Percentiles rank a stretch among this genome's conserved stretches.
Conservation (phyloP, 2,888 invertebrate species). For the Aporophyla lueneburgensis region DNA sequence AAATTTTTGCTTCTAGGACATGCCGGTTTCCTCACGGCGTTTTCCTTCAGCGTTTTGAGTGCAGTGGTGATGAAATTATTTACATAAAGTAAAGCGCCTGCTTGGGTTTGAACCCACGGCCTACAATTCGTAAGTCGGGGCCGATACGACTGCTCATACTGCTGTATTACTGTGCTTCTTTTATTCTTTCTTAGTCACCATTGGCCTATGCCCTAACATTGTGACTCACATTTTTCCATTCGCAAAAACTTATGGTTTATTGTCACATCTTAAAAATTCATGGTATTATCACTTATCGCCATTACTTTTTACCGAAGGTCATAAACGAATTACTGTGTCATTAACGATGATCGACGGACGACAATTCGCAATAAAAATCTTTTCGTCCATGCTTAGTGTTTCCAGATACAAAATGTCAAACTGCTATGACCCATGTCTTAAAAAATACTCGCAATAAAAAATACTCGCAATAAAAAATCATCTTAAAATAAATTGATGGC, state of each 20-base stretch:
- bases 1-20: no score
- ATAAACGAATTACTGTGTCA: constrained; percentile 50
- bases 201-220: background rate
- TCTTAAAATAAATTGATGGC: constrained; percentile 83
- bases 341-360: constrained; percentile 43
- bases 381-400: constrained; percentile 41
- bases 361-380: constrained; percentile 65
- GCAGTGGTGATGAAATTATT: no score
- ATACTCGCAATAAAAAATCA: constrained; percentile 61
- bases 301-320: constrained; percentile 43
- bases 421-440: constrained; percentile 50
- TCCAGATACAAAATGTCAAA: constrained; percentile 61
- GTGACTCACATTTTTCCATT: background rate
- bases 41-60: no score
- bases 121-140: no score
- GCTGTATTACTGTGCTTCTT: background rate
- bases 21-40: no score
- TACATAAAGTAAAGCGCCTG: no score
- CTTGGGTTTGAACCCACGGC: no score
- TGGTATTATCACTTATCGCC: constrained; percentile 12
- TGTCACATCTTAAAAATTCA: constrained; percentile 8
- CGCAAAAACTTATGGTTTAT: constrained; percentile 11
- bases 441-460: constrained; percentile 33
- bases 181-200: background rate
- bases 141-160: no score